Evolutionary conservation across 2,797 vertebrate species (phyloP).

Genomic region (Phoxinus dragarum): DNA sequence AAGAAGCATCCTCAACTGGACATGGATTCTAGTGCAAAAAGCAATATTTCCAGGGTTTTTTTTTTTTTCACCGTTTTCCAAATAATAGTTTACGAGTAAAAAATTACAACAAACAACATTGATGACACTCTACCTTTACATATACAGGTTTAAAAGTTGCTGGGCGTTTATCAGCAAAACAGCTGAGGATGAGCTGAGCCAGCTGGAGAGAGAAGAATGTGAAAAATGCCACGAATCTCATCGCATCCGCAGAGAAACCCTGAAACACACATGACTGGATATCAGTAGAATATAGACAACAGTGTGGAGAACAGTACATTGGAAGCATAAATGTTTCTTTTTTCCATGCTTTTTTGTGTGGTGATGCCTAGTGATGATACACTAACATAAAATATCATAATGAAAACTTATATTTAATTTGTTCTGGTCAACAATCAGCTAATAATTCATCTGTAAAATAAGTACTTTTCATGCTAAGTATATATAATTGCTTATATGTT

Average conservation of each 20-base stretch:
- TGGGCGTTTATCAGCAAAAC: constrained; percentile 78
- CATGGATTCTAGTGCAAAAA: constrained; percentile 79
- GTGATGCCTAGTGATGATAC: background rate
- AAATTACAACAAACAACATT: background rate
- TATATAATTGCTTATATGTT: too few species aligned
- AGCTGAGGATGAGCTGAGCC: constrained; percentile 79
- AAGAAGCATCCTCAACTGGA: constrained; percentile 83
- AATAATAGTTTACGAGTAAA: background rate
- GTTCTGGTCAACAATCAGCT: too few species aligned
- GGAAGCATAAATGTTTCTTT: background rate
- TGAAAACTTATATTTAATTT: too few species aligned
- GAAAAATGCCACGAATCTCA: constrained; percentile 74
- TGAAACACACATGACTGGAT: constrained; percentile 57
- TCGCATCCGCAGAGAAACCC: constrained; percentile 73
- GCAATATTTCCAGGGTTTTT: background rate
- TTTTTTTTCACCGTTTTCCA: background rate
- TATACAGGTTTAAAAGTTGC: constrained; percentile 66
- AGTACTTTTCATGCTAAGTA: too few species aligned
- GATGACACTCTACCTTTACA: constrained; percentile 58
- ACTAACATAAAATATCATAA: background rate
- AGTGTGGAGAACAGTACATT: background rate
- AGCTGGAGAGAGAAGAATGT: constrained; percentile 76
- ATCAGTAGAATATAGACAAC: background rate
- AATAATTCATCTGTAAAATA: too few species aligned
- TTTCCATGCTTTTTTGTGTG: background rate